phyloP scores from a whole-genome alignment of 2,888 invertebrate genomes.

The Apotomis betuletana region DNA sequence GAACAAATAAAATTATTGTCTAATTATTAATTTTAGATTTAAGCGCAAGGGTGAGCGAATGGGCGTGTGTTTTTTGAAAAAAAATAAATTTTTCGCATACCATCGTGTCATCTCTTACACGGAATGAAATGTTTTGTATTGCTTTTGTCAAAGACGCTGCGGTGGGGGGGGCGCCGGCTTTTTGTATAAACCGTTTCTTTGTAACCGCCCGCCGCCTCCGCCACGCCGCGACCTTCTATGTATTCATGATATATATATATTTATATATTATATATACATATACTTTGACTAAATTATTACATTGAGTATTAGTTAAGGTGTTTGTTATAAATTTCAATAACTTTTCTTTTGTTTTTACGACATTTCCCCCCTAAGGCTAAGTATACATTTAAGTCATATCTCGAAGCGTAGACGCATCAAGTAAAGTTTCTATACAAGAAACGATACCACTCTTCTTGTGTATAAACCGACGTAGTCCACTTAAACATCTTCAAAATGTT shows the following conservation, averaged over 20 bases:
- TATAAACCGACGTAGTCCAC: constrained; percentile 77
- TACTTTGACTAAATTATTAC: constrained; percentile 78
- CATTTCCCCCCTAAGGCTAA: constrained; percentile 81
- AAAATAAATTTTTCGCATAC: constrained; percentile 77
- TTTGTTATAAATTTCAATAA: constrained; percentile 84
- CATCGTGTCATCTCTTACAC: constrained; percentile 81
- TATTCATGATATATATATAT: constrained; percentile 35
- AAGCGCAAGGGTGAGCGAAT: constrained; percentile 82
- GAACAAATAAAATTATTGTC: constrained; percentile 83
- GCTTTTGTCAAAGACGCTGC: constrained; percentile 75
- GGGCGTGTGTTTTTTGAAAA: constrained; percentile 81
- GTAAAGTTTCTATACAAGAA: constrained; percentile 72
- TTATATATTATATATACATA: constrained; percentile 46
- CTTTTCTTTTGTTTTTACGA: constrained; percentile 80
- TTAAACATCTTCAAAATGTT: constrained; percentile 81
- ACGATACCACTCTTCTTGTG: constrained; percentile 66
- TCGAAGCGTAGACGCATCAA: constrained; percentile 80
- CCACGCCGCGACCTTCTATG: constrained; percentile 26
- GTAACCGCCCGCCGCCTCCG: constrained; percentile 50
- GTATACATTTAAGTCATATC: constrained; percentile 83
- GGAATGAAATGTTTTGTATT: constrained; percentile 83
- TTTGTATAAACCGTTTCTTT: constrained; percentile 65
- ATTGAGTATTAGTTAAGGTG: constrained; percentile 80
- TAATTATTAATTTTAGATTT: constrained; percentile 83
- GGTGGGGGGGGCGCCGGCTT: constrained; percentile 57